Percentiles rank a stretch among this genome's conserved stretches.
Evolutionary conservation across 2,797 vertebrate genomes (phyloP).

Genomic region (Coregonus ussuriensis): DNA sequence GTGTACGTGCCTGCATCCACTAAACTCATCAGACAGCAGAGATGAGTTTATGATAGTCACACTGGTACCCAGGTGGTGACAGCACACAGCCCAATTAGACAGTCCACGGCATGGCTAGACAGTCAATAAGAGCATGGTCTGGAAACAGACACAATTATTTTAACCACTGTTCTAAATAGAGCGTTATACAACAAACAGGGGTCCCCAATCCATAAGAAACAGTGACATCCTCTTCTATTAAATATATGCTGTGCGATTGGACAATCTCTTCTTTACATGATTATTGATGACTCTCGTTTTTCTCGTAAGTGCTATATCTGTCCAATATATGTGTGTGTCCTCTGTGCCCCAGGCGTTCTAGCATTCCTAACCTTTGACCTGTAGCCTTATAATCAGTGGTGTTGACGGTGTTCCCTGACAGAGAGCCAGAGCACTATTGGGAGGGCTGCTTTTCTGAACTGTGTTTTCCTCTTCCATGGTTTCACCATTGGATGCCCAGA

Average conservation of each 20-base stretch:
- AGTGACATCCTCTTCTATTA: neutral
- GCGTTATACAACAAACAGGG: too few species aligned
- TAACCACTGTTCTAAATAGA: neutral
- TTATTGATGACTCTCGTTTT: neutral
- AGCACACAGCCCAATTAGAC: neutral
- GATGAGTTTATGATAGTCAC: neutral
- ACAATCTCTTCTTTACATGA: neutral
- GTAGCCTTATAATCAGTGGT: neutral
- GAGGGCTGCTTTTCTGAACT: neutral
- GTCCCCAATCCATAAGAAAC: too few species aligned
- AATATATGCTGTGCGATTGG: neutral
- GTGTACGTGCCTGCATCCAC: slow-evolving; percentile 17
- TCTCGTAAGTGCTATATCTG: neutral
- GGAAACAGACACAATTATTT: neutral
- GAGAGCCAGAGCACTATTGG: neutral
- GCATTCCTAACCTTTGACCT: neutral
- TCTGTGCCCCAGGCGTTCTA: neutral
- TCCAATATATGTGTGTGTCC: neutral
- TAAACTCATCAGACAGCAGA: slow-evolving; percentile 2
- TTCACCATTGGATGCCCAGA: neutral
- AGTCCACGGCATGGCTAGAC: neutral
- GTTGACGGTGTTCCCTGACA: neutral
- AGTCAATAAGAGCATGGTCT: neutral
- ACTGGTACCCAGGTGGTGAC: slow-evolving; percentile 3
- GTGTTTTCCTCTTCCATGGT: neutral